Evolutionary conservation across 2,888 invertebrate genomes (phyloP), one percentile per base, ranked within the genome.

Genomic region (Pediacus dermestoides): DNA sequence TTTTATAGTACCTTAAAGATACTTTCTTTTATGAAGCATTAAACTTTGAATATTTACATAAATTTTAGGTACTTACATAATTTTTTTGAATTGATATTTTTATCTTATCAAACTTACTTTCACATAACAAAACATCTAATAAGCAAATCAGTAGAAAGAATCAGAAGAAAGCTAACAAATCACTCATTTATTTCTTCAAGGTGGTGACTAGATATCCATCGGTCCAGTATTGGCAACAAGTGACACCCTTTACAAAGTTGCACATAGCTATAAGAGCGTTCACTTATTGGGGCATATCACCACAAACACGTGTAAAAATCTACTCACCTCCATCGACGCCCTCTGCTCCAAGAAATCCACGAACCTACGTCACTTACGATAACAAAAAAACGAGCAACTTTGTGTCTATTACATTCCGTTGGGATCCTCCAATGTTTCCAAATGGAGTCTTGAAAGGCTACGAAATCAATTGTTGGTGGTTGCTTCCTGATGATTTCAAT

Each of bases 291-390:
- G 87, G 86, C 9, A 78, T 82, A 2, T 83, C 88, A 0, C 70
- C 76, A 1, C 75, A 78, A 10, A 77, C 80, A 0, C 72, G 77
- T 0, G 75, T 77, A 0, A 70, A 71, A n/a, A 61, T 87, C 0
- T 76, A 76, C 55, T 87, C 92, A 0, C 93, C 93, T 0, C 81
- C 87, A 44, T 86, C 88, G 6, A 80, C 81, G 12, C 93, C 93
- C 1, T 78, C 82, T 1, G 79, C 79, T 13, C 93, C 93, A 0
- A 71, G 74, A 0, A 76, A 80, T 35, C 77, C 88, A 1, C 72
- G 92, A 26, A 78, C 85, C 3, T 94, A 85, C 61, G 77, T 90
- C 23, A 76, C 76, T 8, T 77, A 75, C 10, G 59, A 67, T 37
- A 38, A 70, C 25, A 63, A 70, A 36, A 70, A 39, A 10, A 34